phyloP scores from a whole-genome alignment of 2,888 invertebrate genomes.

The Phyto melanocephala region DNA sequence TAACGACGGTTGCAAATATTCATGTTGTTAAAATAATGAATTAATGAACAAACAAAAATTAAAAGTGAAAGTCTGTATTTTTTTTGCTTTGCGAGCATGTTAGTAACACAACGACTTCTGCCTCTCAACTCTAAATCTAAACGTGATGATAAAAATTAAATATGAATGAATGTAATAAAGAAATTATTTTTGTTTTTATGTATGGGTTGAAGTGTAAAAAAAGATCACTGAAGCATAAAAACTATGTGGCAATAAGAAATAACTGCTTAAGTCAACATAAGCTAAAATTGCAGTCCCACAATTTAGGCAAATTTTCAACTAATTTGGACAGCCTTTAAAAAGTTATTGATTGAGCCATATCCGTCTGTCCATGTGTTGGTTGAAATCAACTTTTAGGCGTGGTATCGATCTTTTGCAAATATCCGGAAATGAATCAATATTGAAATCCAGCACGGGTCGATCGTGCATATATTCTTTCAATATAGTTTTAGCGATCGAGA shows the following conservation, averaged over 20 bases:
- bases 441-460: too few relatives aligned
- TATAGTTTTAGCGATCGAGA: too few relatives aligned
- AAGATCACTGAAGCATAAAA: constrained; percentile 39
- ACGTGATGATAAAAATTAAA: constrained; percentile 34
- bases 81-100: constrained; percentile 8
- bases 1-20: background rate
- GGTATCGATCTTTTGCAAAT: too few relatives aligned
- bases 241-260: background rate
- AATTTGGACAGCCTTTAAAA: too few relatives aligned
- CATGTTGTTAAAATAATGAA: constrained; percentile 22
- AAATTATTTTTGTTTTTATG: background rate
- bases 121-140: background rate
- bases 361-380: too few relatives aligned
- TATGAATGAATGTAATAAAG: constrained; percentile 16
- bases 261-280: too few relatives aligned
- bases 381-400: too few relatives aligned
- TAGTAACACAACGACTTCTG: constrained; percentile 23
- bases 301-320: too few relatives aligned
- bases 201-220: constrained; percentile 6
- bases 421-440: too few relatives aligned
- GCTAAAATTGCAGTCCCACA: too few relatives aligned
- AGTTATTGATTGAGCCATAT: too few relatives aligned
- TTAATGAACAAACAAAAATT: constrained; percentile 33
- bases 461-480: too few relatives aligned
- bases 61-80: constrained; percentile 50